phyloP scores from a whole-genome alignment of 2,888 invertebrate genomes.

The Ectropis crepuscularia region DNA sequence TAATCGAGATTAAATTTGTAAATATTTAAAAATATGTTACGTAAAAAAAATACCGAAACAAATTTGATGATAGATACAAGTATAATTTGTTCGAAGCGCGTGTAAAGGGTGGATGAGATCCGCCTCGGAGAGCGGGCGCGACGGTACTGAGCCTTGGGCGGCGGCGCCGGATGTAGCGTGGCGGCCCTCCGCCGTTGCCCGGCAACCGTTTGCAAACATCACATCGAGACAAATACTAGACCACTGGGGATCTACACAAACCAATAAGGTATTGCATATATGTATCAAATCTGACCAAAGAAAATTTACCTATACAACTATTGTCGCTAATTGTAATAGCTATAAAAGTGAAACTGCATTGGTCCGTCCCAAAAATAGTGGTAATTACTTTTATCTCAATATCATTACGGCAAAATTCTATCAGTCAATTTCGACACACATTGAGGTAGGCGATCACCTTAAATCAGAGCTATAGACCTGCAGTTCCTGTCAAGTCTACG shows the following conservation, averaged over 20 bases:
- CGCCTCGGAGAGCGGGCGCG: slow-evolving; percentile 66
- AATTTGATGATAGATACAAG: neutral
- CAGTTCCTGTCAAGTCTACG: slow-evolving; percentile 32
- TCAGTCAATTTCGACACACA: too few species aligned
- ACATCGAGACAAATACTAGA: slow-evolving; percentile 39
- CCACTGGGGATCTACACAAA: neutral
- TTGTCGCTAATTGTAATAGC: too few species aligned
- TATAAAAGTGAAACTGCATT: too few species aligned
- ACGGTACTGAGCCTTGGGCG: slow-evolving; percentile 63
- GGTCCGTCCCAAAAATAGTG: too few species aligned
- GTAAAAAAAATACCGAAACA: slow-evolving; percentile 4
- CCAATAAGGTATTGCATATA: too few species aligned
- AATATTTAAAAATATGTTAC: slow-evolving; percentile 14
- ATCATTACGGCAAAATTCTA: too few species aligned
- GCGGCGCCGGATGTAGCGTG: slow-evolving; percentile 70
- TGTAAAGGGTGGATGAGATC: slow-evolving; percentile 36
- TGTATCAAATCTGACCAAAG: too few species aligned
- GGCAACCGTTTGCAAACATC: slow-evolving; percentile 80
- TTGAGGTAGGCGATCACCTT: too few species aligned
- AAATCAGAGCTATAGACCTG: slow-evolving; percentile 16
- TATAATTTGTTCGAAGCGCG: slow-evolving; percentile 30
- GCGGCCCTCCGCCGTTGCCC: slow-evolving; percentile 63
- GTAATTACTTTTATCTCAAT: too few species aligned
- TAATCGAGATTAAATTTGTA: slow-evolving; percentile 1
- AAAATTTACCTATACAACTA: too few species aligned